Percentiles rank a stretch among this genome's conserved stretches.
Evolutionary conservation across 1,140 invertebrate genomes (phyloP).

Genomic region (Choristoneura fumiferana): DNA sequence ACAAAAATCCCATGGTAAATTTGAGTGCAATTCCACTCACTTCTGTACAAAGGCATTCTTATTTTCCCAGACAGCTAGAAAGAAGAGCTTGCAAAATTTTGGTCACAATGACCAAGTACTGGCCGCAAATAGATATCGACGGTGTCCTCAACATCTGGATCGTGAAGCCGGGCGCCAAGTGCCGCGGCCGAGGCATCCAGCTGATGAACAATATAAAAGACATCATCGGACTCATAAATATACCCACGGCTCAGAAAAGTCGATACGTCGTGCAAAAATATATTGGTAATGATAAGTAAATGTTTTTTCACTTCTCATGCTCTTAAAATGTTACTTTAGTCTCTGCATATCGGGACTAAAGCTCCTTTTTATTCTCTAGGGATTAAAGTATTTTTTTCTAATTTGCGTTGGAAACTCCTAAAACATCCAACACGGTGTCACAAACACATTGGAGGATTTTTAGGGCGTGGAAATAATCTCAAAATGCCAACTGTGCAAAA

Average conservation of each 20-base stretch:
- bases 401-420: too few relatives aligned
- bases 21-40: too few relatives aligned
- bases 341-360: too few relatives aligned
- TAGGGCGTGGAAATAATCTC: too few relatives aligned
- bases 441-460: too few relatives aligned
- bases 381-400: too few relatives aligned
- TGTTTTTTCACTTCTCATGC: too few relatives aligned
- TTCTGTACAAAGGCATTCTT: neutral
- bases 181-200: constrained; percentile 93
- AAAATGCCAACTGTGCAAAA: too few relatives aligned
- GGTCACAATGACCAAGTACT: constrained; percentile 78
- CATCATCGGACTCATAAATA: constrained; percentile 86
- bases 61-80: constrained; percentile 60
- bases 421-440: too few relatives aligned
- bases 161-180: constrained; percentile 96
- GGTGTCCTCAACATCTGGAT: constrained; percentile 96
- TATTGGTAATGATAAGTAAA: constrained; percentile 83
- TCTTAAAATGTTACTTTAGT: neutral
- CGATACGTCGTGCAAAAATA: constrained; percentile 97
- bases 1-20: too few relatives aligned
- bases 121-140: constrained; percentile 91
- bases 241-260: constrained; percentile 81
- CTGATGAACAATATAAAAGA: constrained; percentile 92
- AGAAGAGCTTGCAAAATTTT: constrained; percentile 67
- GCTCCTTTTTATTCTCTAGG: too few relatives aligned